A percentile compares a stretch with the other conserved stretches of the same genome.
Evolutionary conservation across 2,797 vertebrate species (phyloP).

Genomic region (Furcifer pardalis): DNA sequence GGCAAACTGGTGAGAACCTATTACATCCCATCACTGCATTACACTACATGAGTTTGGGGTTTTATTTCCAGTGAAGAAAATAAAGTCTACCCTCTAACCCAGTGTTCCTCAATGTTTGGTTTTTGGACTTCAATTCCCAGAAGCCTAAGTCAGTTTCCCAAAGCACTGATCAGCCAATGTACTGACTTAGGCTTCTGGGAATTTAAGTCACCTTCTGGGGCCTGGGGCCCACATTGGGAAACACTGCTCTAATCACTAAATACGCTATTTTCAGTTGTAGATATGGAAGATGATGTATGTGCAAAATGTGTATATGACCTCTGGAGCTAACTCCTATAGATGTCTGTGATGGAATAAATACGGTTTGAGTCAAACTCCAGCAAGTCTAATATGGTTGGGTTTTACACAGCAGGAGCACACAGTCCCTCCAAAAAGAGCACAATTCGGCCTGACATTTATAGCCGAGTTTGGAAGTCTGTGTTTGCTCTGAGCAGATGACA

Average conservation of each 20-base stretch:
- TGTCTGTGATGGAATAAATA: not conserved
- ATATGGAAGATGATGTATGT: not conserved
- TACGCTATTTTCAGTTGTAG: not conserved
- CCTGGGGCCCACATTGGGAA: no score
- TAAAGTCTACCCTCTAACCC: not conserved
- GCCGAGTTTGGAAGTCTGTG: not conserved
- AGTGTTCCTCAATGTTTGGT: no score
- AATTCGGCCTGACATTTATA: conserved; percentile 1
- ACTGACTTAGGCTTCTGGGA: no score
- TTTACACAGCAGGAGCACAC: not conserved
- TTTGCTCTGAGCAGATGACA: conserved; percentile 25
- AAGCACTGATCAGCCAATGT: no score
- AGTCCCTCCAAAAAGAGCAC: not conserved
- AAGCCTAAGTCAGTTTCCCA: no score
- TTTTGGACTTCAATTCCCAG: no score
- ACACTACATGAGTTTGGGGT: no score
- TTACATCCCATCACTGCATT: no score
- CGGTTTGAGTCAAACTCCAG: not conserved
- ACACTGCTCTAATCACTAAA: not conserved
- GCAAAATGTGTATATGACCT: not conserved
- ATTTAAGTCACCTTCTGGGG: no score
- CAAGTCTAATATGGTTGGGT: not conserved
- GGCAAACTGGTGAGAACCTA: no score
- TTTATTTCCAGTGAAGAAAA: no score
- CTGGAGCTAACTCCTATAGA: not conserved